phyloP scores from a whole-genome alignment of 2,113 vertebrate species.

The Aythya baeri region DNA sequence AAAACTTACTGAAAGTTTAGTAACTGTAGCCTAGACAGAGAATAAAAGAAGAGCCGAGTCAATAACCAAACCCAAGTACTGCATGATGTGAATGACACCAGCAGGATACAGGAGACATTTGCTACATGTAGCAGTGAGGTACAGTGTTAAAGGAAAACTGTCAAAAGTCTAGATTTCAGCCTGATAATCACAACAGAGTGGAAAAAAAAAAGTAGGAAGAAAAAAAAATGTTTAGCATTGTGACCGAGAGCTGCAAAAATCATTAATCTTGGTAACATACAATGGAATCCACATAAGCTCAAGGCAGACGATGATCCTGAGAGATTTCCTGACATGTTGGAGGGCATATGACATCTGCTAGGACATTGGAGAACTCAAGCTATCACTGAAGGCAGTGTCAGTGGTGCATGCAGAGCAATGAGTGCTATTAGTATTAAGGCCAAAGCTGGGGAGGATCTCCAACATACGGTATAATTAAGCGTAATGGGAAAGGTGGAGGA shows the following conservation, averaged over 20 bases:
- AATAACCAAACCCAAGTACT: not conserved
- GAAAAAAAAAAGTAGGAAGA: not conserved
- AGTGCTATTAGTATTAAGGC: not conserved
- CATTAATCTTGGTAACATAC: not conserved
- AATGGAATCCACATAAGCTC: not conserved
- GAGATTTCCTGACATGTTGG: not conserved
- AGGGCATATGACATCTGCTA: not conserved
- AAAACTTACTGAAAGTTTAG: not conserved
- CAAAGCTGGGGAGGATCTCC: conserved; percentile 29
- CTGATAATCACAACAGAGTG: not conserved
- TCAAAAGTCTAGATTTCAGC: not conserved
- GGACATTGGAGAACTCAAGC: not conserved
- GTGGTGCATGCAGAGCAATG: not conserved
- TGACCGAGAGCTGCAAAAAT: not conserved
- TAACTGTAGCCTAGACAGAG: not conserved
- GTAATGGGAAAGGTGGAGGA: conserved; percentile 51
- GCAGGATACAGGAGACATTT: not conserved
- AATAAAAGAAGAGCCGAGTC: not conserved
- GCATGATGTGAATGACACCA: not conserved
- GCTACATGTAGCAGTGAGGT: not conserved
- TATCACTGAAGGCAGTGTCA: not conserved
- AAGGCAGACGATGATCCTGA: not conserved
- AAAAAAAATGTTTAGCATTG: not conserved
- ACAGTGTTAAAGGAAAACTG: not conserved
- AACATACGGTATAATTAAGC: conserved; percentile 9